phyloP scores from a whole-genome alignment of 92 coral and sea anemone species.

The Hydrozoanthus gracilis region DNA sequence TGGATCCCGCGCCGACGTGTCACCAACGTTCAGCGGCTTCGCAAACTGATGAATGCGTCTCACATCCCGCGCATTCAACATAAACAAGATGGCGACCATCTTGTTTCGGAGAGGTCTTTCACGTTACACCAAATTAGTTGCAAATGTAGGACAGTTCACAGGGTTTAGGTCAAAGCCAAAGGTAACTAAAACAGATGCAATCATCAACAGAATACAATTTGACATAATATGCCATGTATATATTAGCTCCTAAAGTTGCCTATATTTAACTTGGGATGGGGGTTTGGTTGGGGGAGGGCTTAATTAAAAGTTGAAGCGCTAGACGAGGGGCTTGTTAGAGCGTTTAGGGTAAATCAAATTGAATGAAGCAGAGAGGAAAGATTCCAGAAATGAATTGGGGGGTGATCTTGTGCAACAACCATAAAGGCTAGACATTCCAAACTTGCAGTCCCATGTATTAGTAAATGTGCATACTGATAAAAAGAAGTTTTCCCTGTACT shows the following conservation, averaged over 20 bases:
- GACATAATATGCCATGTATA: neutral
- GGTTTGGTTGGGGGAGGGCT: too few relatives aligned
- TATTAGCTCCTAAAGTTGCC: neutral
- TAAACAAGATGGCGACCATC: constrained; percentile 44
- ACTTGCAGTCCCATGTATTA: too few relatives aligned
- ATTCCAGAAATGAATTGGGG: too few relatives aligned
- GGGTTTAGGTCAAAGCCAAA: neutral
- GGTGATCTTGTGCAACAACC: too few relatives aligned
- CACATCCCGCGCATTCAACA: constrained; percentile 10
- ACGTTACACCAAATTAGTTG: neutral
- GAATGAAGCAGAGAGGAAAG: too few relatives aligned
- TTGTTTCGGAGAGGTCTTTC: constrained; percentile 22
- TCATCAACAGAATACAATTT: neutral
- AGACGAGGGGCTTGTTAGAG: too few relatives aligned
- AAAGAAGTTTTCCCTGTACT: too few relatives aligned
- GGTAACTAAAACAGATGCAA: neutral
- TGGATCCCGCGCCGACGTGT: constrained; percentile 26
- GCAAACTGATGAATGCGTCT: constrained; percentile 22
- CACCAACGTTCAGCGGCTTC: constrained; percentile 15
- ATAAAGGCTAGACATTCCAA: too few relatives aligned
- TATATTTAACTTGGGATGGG: too few relatives aligned
- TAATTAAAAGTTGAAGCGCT: too few relatives aligned
- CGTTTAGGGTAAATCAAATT: too few relatives aligned
- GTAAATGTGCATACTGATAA: too few relatives aligned
- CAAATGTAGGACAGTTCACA: constrained; percentile 7